Conservation (phyloP, 2,888 invertebrate species). For the Catocala fraxini region DNA sequence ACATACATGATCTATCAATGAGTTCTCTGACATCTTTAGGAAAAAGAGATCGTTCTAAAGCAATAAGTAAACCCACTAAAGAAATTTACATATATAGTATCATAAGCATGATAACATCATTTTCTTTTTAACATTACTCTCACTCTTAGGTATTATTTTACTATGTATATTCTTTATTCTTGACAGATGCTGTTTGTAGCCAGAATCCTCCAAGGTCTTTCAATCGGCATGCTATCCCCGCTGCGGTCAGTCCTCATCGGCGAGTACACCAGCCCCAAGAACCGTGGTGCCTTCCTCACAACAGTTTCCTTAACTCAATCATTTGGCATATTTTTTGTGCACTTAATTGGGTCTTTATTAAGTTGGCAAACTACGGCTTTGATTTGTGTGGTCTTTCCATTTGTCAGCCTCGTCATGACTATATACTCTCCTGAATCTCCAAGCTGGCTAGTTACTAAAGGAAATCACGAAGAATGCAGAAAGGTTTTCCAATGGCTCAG, state of each 20-base stretch:
- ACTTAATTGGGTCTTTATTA: conserved; percentile 87
- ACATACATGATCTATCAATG: too few relatives aligned
- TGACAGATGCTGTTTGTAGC: conserved; percentile 47
- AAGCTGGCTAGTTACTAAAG: conserved; percentile 88
- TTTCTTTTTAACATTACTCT: too few relatives aligned
- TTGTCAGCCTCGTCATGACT: conserved; percentile 73
- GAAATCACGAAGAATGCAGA: conserved; percentile 82
- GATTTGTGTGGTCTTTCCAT: conserved; percentile 75
- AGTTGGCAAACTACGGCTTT: conserved; percentile 86
- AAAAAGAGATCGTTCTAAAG: too few relatives aligned
- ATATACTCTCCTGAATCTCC: conserved; percentile 88
- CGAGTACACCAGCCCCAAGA: conserved; percentile 85
- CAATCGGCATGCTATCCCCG: conserved; percentile 80
- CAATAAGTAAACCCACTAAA: too few relatives aligned
- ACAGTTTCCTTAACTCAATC: conserved; percentile 86
- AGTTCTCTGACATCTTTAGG: too few relatives aligned
- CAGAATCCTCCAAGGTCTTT: conserved; percentile 68
- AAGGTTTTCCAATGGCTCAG: conserved; percentile 86
- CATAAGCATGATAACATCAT: too few relatives aligned
- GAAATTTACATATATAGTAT: too few relatives aligned
- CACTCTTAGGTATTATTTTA: too few relatives aligned
- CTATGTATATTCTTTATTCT: not conserved
- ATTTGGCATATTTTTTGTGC: conserved; percentile 87
- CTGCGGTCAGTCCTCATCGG: conserved; percentile 82
- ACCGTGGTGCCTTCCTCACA: conserved; percentile 88